Conservation (phyloP, 2,888 invertebrate genomes). For the Noctua comes region DNA sequence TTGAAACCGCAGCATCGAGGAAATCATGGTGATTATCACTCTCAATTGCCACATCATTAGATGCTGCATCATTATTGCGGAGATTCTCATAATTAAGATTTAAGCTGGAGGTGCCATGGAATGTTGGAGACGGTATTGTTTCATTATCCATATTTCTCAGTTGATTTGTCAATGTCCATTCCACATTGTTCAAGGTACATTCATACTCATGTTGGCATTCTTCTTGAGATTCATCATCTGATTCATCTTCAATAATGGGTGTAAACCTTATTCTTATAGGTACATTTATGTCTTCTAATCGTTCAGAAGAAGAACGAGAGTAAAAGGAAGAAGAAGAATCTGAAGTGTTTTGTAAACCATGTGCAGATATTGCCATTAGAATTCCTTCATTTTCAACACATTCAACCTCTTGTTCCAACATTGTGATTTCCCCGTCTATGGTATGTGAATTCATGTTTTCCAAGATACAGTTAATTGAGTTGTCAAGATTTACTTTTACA, state of each 20-base stretch:
- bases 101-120: conserved; percentile 71
- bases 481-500: conserved; percentile 92
- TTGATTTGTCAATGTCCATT: conserved; percentile 73
- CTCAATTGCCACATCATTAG: conserved; percentile 22
- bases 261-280: conserved; percentile 70
- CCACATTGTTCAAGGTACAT: conserved; percentile 70
- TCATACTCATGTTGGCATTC: conserved; percentile 67
- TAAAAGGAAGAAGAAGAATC: conserved; percentile 73
- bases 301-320: conserved; percentile 62
- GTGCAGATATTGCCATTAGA: conserved; percentile 93
- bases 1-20: conserved; percentile 93
- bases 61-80: conserved; percentile 18
- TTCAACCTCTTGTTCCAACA: conserved; percentile 86
- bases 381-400: conserved; percentile 93
- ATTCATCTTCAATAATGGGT: conserved; percentile 61
- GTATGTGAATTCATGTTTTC: conserved; percentile 91
- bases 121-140: conserved; percentile 71
- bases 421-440: conserved; percentile 80
- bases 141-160: conserved; percentile 65
- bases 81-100: conserved; percentile 73
- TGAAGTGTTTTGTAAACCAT: conserved; percentile 91
- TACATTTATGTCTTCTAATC: conserved; percentile 17
- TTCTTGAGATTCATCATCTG: conserved; percentile 69
- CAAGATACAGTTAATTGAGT: conserved; percentile 92
- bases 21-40: conserved; percentile 88